These are phyloP conservation scores for Thera obeliscata DNA, from an alignment of 2,888 invertebrate species.

Conservation along the genomic window DNA sequence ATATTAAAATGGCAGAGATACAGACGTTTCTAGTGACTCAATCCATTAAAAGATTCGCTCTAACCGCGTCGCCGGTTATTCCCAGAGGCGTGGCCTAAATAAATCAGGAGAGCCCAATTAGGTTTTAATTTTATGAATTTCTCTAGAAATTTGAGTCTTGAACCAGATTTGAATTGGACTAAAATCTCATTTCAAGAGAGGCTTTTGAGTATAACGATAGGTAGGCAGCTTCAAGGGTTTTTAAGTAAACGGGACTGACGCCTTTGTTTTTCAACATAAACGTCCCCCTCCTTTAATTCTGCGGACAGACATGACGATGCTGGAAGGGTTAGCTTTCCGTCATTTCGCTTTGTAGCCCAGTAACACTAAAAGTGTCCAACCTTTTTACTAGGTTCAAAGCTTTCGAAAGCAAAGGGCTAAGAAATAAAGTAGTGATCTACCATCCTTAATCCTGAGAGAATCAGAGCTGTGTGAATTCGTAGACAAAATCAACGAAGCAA, in stretches of 20 bases:
- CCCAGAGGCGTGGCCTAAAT: slow-evolving; percentile 39
- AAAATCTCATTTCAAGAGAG: slow-evolving; percentile 5
- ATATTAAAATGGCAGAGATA: slow-evolving; percentile 14
- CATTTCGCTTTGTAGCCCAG: background rate
- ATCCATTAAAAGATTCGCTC: slow-evolving; percentile 31
- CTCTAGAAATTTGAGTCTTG: slow-evolving; percentile 14
- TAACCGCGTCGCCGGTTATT: slow-evolving; percentile 37
- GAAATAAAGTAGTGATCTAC: background rate
- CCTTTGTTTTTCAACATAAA: background rate
- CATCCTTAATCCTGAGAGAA: background rate
- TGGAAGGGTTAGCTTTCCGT: background rate
- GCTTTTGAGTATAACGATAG: background rate
- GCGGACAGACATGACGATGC: background rate
- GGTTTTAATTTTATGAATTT: slow-evolving; percentile 36
- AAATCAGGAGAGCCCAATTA: slow-evolving; percentile 42
- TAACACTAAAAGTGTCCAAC: background rate
- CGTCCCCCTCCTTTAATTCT: background rate
- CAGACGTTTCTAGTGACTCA: slow-evolving; percentile 28
- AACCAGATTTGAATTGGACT: slow-evolving; percentile 8
- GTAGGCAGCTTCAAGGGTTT: background rate
- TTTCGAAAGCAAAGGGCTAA: background rate
- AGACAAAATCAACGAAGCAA: slow-evolving; percentile 11
- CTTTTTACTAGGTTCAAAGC: slow-evolving; percentile 9
- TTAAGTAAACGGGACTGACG: background rate
- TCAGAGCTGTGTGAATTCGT: slow-evolving; percentile 4